Conservation (phyloP, 2,797 vertebrate genomes). For the Alectoris magna region DNA sequence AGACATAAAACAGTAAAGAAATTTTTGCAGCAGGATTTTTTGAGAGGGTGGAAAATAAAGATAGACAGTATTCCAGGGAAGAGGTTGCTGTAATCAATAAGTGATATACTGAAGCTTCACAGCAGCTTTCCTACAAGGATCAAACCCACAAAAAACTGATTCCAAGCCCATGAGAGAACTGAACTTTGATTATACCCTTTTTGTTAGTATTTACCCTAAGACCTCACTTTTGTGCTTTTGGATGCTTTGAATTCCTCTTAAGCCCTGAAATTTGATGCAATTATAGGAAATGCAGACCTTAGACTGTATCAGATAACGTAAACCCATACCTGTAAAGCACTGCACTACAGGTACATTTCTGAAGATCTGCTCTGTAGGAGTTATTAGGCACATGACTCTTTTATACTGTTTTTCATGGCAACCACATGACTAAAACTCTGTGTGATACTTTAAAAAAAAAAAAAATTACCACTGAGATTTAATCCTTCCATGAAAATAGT, state of each 20-base stretch:
- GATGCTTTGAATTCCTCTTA: not conserved
- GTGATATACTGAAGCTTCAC: not conserved
- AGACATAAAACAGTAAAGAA: not conserved
- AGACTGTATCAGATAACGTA: not conserved
- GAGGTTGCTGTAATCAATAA: not conserved
- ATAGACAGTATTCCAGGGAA: not conserved
- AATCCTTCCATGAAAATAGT: not conserved
- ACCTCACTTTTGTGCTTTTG: not conserved
- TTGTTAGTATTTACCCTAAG: not conserved
- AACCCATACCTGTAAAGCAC: not conserved
- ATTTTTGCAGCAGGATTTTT: not conserved
- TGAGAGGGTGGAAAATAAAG: not conserved
- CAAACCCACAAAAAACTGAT: not conserved
- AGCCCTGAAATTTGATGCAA: not conserved
- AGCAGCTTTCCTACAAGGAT: not conserved
- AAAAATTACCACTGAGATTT: slow-evolving; percentile 27
- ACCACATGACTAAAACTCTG: not conserved
- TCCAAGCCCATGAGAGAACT: not conserved
- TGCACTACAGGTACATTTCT: not conserved
- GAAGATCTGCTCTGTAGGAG: not conserved
- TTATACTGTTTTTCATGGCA: not conserved
- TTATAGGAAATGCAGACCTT: not conserved
- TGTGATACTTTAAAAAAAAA: not conserved
- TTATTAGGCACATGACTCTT: not conserved
- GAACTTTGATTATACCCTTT: not conserved